phyloP scores from a whole-genome alignment of 2,113 vertebrate genomes.

The Cyanistes caeruleus region DNA sequence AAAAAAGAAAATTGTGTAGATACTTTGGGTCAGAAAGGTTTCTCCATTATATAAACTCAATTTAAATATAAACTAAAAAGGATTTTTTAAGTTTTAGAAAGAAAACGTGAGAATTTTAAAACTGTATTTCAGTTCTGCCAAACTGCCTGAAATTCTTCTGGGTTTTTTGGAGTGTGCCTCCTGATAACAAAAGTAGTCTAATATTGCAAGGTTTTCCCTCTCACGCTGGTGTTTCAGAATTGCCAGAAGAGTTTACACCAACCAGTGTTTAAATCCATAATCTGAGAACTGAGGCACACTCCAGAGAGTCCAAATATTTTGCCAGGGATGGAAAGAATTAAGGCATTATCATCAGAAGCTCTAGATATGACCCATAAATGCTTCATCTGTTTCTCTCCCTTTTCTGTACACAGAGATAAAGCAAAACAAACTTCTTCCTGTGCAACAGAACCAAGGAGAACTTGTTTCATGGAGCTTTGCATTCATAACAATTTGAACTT shows the following conservation, averaged over 20 bases:
- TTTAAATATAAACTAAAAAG: neutral
- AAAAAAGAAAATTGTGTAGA: neutral
- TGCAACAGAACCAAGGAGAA: neutral
- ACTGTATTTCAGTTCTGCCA: neutral
- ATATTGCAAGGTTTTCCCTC: neutral
- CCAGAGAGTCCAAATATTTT: neutral
- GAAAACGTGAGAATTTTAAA: neutral
- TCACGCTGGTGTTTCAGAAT: neutral
- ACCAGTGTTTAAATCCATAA: accelerated
- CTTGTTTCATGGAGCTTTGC: neutral
- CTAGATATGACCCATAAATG: neutral
- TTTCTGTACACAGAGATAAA: neutral
- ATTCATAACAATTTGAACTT: neutral
- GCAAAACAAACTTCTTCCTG: neutral
- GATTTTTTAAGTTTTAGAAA: neutral
- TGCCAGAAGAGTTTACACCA: neutral
- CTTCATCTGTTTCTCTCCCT: neutral
- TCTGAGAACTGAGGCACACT: neutral
- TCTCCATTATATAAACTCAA: neutral
- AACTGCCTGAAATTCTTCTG: neutral
- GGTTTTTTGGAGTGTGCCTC: neutral
- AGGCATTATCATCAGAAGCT: neutral
- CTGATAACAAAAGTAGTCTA: neutral
- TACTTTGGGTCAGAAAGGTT: neutral
- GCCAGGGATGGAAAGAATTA: neutral